Conservation (phyloP, 1,140 invertebrate genomes). For the Drosophila nebulosa region DNA sequence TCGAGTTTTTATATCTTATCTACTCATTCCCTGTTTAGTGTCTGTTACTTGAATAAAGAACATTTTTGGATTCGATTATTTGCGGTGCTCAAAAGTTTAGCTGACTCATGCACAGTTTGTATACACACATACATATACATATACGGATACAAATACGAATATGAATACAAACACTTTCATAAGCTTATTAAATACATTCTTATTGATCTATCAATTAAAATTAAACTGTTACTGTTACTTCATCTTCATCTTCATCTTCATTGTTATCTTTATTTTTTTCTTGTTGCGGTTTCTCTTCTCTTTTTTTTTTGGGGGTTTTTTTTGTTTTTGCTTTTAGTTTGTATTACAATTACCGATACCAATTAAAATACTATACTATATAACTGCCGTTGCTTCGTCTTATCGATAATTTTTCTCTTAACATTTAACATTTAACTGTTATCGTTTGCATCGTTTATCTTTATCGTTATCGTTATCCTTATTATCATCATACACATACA, state of each 20-base stretch:
- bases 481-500: slow-evolving; percentile 5
- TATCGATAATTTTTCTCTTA: too few relatives aligned
- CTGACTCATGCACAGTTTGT: too few relatives aligned
- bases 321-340: neutral
- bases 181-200: neutral
- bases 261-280: neutral
- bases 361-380: neutral
- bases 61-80: too few relatives aligned
- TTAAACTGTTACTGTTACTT: neutral
- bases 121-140: neutral
- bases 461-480: slow-evolving; percentile 4
- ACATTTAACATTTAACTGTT: neutral
- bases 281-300: neutral
- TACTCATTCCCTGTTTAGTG: too few relatives aligned
- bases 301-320: neutral
- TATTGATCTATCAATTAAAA: neutral
- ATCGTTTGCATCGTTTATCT: neutral
- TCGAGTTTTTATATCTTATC: too few relatives aligned
- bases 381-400: neutral
- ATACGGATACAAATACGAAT: neutral
- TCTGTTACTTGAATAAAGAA: too few relatives aligned
- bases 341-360: neutral
- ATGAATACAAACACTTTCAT: neutral
- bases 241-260: neutral
- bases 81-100: too few relatives aligned